Evolutionary conservation across 2,888 invertebrate genomes (phyloP), one percentile per base, ranked within the genome.

Genomic region (Andrena trimmerana): DNA sequence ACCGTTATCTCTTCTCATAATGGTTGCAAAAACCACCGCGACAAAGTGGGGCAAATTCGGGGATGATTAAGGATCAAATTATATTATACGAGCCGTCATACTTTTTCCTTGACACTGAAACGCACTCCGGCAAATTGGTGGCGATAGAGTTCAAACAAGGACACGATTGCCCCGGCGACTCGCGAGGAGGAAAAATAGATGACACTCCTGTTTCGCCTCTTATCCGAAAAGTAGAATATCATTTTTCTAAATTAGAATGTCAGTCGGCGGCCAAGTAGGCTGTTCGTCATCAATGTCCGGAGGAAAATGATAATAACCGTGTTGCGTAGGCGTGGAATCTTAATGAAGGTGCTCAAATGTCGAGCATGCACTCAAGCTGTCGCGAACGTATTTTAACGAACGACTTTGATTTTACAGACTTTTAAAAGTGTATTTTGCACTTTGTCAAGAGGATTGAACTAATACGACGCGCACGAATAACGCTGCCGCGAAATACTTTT

Each of bases 41-140:
- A 72, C 48, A 24, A 65, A 31, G n/a, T 60, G 50, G 59, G 16
- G 1, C 68, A 27, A 20, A 20, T 48, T 57, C 57, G 54, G 6
- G 6, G 20, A 36, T 54, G 33, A 42, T 29, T 4, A n/a, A 20
- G 33, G 31, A 54, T 62, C 27, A 70, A 78, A 57, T 80, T 42
- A 78, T 10, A 24, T 67, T 67, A 54, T 33, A 33, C 29, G 42
- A 54, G 42, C n/a, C 10, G 7, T 0, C 50, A 42, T 54, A n/a
- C 36, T 4, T 63, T 33, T 29, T 29, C 10, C 63, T 27, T 68
- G 72, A 71, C 33, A 66, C 2, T 54, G 60, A 54, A 78, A 71
- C 67, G 29, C 52, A 70, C 24, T 69, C 70, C 20, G 48, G 48
- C n/a, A 20, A 65, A 65, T 60, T 31, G 10, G 8, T 5, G 29